These are phyloP conservation scores for Idaea dimidiata DNA, from an alignment of 2,888 invertebrate species.

Conservation along the genomic window DNA sequence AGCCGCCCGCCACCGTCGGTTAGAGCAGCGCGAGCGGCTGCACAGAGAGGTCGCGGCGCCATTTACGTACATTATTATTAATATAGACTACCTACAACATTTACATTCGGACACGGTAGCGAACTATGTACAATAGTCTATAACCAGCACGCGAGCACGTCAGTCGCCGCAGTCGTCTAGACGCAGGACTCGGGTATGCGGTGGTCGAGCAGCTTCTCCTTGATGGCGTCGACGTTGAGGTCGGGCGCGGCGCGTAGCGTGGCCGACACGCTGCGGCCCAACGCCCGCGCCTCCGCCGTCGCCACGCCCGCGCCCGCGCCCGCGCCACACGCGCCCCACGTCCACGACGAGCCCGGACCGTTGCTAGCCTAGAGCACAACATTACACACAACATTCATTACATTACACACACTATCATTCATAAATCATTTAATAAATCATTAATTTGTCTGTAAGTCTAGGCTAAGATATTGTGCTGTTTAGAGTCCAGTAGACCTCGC, in stretches of 20 bases:
- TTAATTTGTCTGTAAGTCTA: too few relatives aligned
- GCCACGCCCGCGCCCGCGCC: constrained; percentile 37
- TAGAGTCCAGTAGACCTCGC: too few relatives aligned
- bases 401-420: too few relatives aligned
- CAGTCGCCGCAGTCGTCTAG: constrained; percentile 63
- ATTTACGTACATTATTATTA: constrained; percentile 11
- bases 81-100: constrained; percentile 42
- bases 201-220: constrained; percentile 92
- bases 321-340: constrained; percentile 73
- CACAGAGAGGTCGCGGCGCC: too few relatives aligned
- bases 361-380: constrained; percentile 67
- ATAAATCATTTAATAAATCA: too few relatives aligned
- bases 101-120: constrained; percentile 47
- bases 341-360: constrained; percentile 77
- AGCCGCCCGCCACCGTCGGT: too few relatives aligned
- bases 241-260: constrained; percentile 68
- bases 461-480: too few relatives aligned
- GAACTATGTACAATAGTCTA: constrained; percentile 2
- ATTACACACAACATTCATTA: too few relatives aligned
- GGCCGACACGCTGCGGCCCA: constrained; percentile 74
- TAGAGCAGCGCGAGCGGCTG: too few relatives aligned
- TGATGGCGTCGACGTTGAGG: constrained; percentile 92
- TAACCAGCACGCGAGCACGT: constrained; percentile 3
- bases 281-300: constrained; percentile 26
- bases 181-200: constrained; percentile 94